Conservation (phyloP, 2,888 invertebrate genomes). For the Chrysolina haemoptera region DNA sequence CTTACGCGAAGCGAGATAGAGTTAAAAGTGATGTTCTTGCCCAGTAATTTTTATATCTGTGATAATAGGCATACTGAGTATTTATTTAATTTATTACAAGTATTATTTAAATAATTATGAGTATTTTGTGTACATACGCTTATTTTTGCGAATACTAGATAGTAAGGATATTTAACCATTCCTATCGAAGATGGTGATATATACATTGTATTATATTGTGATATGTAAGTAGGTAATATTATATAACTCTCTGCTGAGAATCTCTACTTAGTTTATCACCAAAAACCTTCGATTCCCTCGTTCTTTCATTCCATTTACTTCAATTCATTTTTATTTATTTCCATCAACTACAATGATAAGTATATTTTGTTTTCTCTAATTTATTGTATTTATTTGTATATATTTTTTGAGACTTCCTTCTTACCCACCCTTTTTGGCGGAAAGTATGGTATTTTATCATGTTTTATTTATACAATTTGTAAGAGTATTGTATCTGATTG, state of each 20-base stretch:
- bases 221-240: constrained; percentile 39
- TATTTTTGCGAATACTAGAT: constrained; percentile 12
- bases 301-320: neutral
- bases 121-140: neutral
- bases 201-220: constrained; percentile 49
- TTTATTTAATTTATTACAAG: constrained; percentile 43
- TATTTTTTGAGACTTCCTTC: constrained; percentile 13
- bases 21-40: neutral
- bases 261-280: neutral
- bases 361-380: constrained; percentile 6
- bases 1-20: neutral
- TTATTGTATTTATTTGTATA: constrained; percentile 18
- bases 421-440: too few species aligned
- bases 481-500: too few species aligned
- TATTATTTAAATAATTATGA: neutral
- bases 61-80: constrained; percentile 35
- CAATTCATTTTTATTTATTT: neutral
- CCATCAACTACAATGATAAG: neutral
- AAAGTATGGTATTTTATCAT: too few species aligned
- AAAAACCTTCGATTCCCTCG: neutral
- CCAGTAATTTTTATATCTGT: constrained; percentile 29
- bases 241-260: neutral
- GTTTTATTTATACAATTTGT: too few species aligned
- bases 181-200: constrained; percentile 8
- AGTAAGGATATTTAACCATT: neutral